These are phyloP conservation scores for Argyrosomus japonicus DNA, from an alignment of 2,113 vertebrate species.

Conservation along the genomic window DNA sequence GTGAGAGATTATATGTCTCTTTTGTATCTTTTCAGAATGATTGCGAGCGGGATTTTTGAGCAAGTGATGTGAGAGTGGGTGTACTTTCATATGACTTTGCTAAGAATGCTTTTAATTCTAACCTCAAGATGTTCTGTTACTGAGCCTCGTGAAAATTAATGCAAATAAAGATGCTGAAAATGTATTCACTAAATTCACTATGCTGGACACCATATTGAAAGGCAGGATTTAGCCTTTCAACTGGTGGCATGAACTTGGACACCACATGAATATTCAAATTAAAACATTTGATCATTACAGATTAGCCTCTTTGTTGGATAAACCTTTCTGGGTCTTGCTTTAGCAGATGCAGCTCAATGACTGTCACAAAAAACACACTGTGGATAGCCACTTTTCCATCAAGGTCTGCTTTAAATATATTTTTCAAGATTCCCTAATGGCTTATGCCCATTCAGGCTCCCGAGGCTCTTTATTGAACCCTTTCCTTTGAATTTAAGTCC, in stretches of 20 bases:
- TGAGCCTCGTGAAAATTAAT: slow-evolving; percentile 22
- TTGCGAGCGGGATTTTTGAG: slow-evolving; percentile 29
- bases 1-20: slow-evolving; percentile 59
- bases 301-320: not conserved
- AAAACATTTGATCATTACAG: not conserved
- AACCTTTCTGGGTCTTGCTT: not conserved
- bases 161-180: slow-evolving; percentile 30
- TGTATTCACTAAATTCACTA: slow-evolving; percentile 8
- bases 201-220: slow-evolving; percentile 24
- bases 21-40: slow-evolving; percentile 59
- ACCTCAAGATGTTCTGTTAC: slow-evolving; percentile 47
- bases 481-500: slow-evolving; percentile 58
- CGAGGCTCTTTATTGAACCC: slow-evolving; percentile 36
- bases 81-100: slow-evolving; percentile 67
- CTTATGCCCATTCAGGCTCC: slow-evolving; percentile 6
- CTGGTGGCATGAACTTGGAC: not conserved
- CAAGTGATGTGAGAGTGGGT: slow-evolving; percentile 21
- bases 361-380: not conserved
- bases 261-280: not conserved
- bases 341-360: not conserved
- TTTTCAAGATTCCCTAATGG: slow-evolving; percentile 23
- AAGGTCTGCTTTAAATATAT: slow-evolving; percentile 18
- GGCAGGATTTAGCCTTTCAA: slow-evolving; percentile 2
- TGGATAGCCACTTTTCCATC: slow-evolving; percentile 14
- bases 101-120: slow-evolving; percentile 33